phyloP scores from a whole-genome alignment of 2,113 vertebrate genomes.

The Malurus alboscapulatus region DNA sequence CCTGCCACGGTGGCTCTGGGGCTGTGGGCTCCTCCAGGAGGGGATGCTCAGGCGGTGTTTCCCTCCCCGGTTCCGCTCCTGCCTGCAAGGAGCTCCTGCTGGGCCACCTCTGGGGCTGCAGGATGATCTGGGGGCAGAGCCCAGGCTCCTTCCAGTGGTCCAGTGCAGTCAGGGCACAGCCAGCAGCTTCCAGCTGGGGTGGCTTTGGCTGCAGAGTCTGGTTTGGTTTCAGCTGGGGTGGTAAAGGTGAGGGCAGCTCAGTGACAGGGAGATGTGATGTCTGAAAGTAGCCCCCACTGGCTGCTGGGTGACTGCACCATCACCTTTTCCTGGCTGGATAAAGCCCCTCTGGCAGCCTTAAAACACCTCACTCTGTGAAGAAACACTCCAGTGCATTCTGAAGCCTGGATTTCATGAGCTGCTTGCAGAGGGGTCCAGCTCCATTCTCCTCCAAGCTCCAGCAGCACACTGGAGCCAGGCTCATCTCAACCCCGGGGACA shows the following conservation, averaged over 20 bases:
- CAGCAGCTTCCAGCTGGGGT: background rate
- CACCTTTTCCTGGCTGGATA: background rate
- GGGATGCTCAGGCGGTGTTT: accelerated
- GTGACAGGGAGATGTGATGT: no score
- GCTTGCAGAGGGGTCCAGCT: background rate
- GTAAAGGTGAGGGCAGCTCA: background rate
- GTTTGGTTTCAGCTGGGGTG: background rate
- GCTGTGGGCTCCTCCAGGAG: background rate
- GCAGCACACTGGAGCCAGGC: accelerated
- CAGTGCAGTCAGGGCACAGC: background rate
- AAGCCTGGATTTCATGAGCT: background rate
- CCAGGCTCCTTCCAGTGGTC: background rate
- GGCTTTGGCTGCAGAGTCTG: background rate
- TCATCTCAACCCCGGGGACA: background rate
- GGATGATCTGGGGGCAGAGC: background rate
- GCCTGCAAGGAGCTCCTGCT: background rate
- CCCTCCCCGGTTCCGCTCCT: accelerated
- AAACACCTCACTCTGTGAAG: background rate
- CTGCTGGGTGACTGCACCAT: background rate
- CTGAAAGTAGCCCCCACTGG: background rate
- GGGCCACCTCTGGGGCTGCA: background rate
- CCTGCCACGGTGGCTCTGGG: accelerated
- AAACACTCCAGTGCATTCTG: accelerated
- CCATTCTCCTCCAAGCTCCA: background rate
- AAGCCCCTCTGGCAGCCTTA: background rate